Evolutionary conservation across 2,113 vertebrate genomes (phyloP), one percentile per base, ranked within the genome.

Genomic region (Silurus meridionalis): DNA sequence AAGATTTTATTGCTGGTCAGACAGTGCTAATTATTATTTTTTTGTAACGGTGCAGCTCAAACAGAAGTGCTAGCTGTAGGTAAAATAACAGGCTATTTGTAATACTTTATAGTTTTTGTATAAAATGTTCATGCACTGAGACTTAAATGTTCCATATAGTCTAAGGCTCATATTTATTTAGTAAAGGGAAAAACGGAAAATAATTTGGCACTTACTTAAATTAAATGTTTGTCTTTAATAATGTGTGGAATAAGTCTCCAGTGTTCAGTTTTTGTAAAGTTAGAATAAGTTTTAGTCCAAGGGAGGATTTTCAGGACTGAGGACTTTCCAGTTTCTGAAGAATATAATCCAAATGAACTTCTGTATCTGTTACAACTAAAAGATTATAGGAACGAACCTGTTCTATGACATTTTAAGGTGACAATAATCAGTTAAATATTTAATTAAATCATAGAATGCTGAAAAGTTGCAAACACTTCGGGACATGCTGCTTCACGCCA

Each of bases 401-500:
- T 79, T 19, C 55, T 7, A 15, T 17, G 71, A 23, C 52, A 4
- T 79, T 37, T 37, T 79, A 79, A 17, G 4, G 8, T 2, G 14
- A 58, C 53, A 8, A 28, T 58, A 15, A 28, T 9, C 50, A 13
- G 8, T 79, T 37, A 6, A 79, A 57, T 21, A 74, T 11, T 52
- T 21, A 53, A n/a, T 55, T 48, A 48, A 48, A 25, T 25, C 7
- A 58, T 13, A 69, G 5, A 79, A 57, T 25, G 1, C 25, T 19
- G 53, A 21, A 7, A 37, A 46, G 23, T 80, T 37, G 28, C 78
- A 80, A 80, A 60, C 78, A 46, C 28, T 80, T 80, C 57, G 78
- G 78, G 78, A 60, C 78, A 80, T 61, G 57, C 78, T 61, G 78
- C 78, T 80, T 80, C 78, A 80, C 19, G 28, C 78, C 78, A 80